Conservation (phyloP, 2,797 vertebrate species). For the Hippoglossus hippoglossus region DNA sequence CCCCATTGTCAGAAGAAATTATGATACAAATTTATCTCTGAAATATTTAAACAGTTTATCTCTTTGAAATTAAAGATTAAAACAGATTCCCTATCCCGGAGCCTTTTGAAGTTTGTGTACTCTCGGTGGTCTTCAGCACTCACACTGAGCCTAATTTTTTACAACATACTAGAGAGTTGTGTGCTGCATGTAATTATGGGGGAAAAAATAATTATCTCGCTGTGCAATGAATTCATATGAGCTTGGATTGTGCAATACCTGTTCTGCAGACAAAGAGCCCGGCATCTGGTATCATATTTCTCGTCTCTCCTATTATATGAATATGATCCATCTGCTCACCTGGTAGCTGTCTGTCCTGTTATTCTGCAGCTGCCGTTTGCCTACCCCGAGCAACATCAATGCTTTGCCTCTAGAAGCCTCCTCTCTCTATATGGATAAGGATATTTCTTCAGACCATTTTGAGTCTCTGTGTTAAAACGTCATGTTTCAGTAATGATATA, state of each 20-base stretch:
- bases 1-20: constrained; percentile 53
- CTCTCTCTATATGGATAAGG: no score
- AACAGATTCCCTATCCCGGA: constrained; percentile 50
- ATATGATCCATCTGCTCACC: constrained; percentile 74
- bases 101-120: constrained; percentile 50
- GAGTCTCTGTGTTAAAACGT: background rate
- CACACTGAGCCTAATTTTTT: constrained; percentile 23
- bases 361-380: constrained; percentile 33
- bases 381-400: constrained; percentile 13
- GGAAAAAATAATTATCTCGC: constrained; percentile 32
- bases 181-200: constrained; percentile 24
- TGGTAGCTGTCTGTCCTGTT: constrained; percentile 60
- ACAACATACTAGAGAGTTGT: constrained; percentile 22
- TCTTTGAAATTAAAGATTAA: constrained; percentile 66
- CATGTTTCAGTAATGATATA: background rate
- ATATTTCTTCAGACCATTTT: constrained; percentile 14
- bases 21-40: constrained; percentile 52
- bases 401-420: constrained; percentile 31
- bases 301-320: constrained; percentile 64
- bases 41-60: constrained; percentile 58
- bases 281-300: constrained; percentile 75
- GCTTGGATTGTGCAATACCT: constrained; percentile 50
- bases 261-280: constrained; percentile 66
- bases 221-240: constrained; percentile 41
- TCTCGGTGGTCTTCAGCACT: constrained; percentile 46